Percentiles rank a stretch among this genome's conserved stretches.
These are phyloP conservation scores for Nannoperca obscura DNA, from an alignment of 2,797 vertebrate genomes.

Conservation along the genomic window DNA sequence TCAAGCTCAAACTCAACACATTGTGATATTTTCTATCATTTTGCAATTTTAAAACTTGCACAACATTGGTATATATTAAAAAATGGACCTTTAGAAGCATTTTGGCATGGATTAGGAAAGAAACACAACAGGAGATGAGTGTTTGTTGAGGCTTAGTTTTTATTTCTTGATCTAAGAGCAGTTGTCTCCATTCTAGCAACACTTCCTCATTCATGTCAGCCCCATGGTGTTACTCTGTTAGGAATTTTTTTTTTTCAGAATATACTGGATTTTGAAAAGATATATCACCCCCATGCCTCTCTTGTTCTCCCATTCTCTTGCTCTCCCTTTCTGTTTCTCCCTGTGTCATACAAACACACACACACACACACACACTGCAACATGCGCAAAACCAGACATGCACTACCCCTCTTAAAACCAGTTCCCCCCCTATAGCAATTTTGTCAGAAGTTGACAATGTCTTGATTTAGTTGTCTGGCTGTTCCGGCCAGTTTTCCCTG, in stretches of 20 bases:
- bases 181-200: constrained; percentile 64
- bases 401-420: constrained; percentile 84
- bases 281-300: constrained; percentile 50
- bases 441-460: constrained; percentile 99
- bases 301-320: constrained; percentile 51
- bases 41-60: constrained; percentile 39
- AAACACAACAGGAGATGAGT: constrained; percentile 51
- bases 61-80: constrained; percentile 40
- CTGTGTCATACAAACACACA: constrained; percentile 43
- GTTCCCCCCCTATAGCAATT: constrained; percentile 92
- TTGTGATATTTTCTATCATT: constrained; percentile 15
- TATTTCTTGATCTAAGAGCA: constrained; percentile 60
- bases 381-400: constrained; percentile 74
- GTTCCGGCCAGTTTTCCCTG: constrained; percentile 97
- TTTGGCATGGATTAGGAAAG: constrained; percentile 39
- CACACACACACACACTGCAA: constrained; percentile 52
- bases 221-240: constrained; percentile 73
- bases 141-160: constrained; percentile 59
- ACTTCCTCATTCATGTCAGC: constrained; percentile 75
- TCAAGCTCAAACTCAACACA: neutral
- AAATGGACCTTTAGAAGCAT: constrained; percentile 51
- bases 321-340: constrained; percentile 47
- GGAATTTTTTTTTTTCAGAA: constrained; percentile 76
- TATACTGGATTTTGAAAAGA: constrained; percentile 75
- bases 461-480: constrained; percentile 99